Base-by-base conservation (phyloP, 1,140 invertebrate species). In the Sesamia nonagrioides region DNA sequence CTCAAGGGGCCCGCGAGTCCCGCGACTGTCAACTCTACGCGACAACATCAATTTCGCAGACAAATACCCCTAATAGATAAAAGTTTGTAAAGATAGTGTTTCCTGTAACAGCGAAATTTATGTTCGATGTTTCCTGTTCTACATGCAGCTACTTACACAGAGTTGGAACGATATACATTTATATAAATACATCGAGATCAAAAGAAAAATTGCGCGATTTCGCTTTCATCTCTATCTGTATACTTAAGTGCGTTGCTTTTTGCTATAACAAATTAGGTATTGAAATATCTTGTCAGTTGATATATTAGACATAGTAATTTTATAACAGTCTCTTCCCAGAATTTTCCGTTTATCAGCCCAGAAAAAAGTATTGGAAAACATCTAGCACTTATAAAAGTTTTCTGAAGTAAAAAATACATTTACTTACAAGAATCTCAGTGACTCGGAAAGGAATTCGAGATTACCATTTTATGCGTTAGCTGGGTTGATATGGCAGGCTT, bases 401-500 rank as follows among this genome's bases (percentile, higher is more conserved):
- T 48, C 60, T 18, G 5, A 27, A 66, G n/a, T n/a, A 68, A 17
- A 42, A 68, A 77, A 66, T 66, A 77, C 61, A n/a, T 21, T 76
- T 15, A 40, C 61, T 76, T 15, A 40, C 61, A 27, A 77, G 45
- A 40, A 40, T 54, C 40, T 37, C 35, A 48, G 35, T 69, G 50
- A 78, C 56, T 72, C 54, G 52, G 27, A 72, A 69, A 50, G 72
- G 56, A 78, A 73, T 74, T 21, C 72, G 60, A 68, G 72, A 83
- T 78, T 83, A 75, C 82, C 74, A 84, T 84, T 82, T 74, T 72
- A 74, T 81, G 79, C 73, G 78, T 81, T 81, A 79, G 73, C 76
- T 63, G 76, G 68, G 66, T 76, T 66, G 77, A 79, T 79, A 84
- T 74, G 82, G 79, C 77, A 84, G 80, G 68, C 68, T 35, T 60